Evolutionary conservation across 2,888 invertebrate species (phyloP).

Genomic region (Aporophyla nigra): DNA sequence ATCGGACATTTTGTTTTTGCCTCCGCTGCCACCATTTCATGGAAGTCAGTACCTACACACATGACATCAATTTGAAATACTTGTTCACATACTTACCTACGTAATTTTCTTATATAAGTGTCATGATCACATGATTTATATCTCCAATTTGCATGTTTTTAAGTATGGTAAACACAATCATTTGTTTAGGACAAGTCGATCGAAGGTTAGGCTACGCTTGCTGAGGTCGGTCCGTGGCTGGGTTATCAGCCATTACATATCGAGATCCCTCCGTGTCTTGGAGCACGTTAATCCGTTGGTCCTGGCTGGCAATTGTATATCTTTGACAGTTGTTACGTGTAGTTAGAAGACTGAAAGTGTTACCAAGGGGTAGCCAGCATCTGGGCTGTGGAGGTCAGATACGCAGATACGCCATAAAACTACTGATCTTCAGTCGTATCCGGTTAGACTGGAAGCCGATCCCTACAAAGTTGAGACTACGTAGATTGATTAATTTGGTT

Average conservation of each 20-base stretch:
- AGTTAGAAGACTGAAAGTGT: too few species aligned
- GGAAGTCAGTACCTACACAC: slow-evolving; percentile 12
- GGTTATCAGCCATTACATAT: too few species aligned
- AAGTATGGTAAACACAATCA: slow-evolving; percentile 1
- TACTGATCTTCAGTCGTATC: too few species aligned
- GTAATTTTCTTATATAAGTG: slow-evolving; percentile 38
- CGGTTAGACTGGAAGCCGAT: too few species aligned
- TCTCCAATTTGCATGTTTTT: slow-evolving; percentile 35
- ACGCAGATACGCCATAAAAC: too few species aligned
- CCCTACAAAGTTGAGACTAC: too few species aligned
- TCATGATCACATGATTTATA: slow-evolving; percentile 43
- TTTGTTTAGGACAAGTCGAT: background rate
- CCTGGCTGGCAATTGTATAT: too few species aligned
- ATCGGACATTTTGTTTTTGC: slow-evolving; percentile 34
- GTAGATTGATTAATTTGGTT: slow-evolving; percentile 2
- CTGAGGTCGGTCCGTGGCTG: background rate
- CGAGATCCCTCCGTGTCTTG: too few species aligned
- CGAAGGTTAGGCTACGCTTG: background rate
- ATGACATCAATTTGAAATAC: slow-evolving; percentile 43
- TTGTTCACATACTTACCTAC: slow-evolving; percentile 7
- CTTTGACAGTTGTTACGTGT: too few species aligned
- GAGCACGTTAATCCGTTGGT: too few species aligned
- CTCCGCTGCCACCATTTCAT: slow-evolving; percentile 7
- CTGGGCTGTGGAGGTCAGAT: too few species aligned
- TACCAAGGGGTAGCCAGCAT: too few species aligned